phyloP scores from a whole-genome alignment of 2,888 invertebrate species.

The Slavum lentiscoides region DNA sequence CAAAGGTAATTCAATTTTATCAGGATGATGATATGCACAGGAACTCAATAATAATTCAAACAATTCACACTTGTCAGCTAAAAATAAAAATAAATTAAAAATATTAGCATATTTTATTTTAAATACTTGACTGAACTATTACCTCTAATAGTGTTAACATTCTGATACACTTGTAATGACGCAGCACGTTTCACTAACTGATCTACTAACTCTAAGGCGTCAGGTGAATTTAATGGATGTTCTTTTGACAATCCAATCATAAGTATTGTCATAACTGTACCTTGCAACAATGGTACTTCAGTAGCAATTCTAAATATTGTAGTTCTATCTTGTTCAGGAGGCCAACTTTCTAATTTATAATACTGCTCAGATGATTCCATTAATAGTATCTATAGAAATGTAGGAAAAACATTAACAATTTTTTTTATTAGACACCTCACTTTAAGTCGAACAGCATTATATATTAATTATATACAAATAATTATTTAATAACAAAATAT shows the following conservation, averaged over 20 bases:
- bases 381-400: constrained; percentile 65
- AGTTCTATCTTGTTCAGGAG: constrained; percentile 84
- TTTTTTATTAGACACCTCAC: too few relatives aligned
- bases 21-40: constrained; percentile 89
- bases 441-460: too few relatives aligned
- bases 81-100: constrained; percentile 40
- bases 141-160: constrained; percentile 65
- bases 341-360: constrained; percentile 85
- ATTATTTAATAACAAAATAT: too few relatives aligned
- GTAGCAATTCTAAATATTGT: constrained; percentile 77
- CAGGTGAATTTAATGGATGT: constrained; percentile 77
- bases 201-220: constrained; percentile 84
- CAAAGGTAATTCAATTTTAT: constrained; percentile 83
- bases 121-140: background rate
- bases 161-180: constrained; percentile 71
- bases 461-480: too few relatives aligned
- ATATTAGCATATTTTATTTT: background rate
- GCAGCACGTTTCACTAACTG: constrained; percentile 84
- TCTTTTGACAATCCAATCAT: constrained; percentile 82
- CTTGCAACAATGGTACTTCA: constrained; percentile 86
- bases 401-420: too few relatives aligned
- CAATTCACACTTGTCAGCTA: constrained; percentile 78
- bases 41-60: constrained; percentile 88
- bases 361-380: constrained; percentile 79
- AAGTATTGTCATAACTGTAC: constrained; percentile 78